Percentiles rank a stretch among this genome's conserved stretches.
phyloP scores from a whole-genome alignment of 2,113 vertebrate species.

The Phalacrocorax carbo region DNA sequence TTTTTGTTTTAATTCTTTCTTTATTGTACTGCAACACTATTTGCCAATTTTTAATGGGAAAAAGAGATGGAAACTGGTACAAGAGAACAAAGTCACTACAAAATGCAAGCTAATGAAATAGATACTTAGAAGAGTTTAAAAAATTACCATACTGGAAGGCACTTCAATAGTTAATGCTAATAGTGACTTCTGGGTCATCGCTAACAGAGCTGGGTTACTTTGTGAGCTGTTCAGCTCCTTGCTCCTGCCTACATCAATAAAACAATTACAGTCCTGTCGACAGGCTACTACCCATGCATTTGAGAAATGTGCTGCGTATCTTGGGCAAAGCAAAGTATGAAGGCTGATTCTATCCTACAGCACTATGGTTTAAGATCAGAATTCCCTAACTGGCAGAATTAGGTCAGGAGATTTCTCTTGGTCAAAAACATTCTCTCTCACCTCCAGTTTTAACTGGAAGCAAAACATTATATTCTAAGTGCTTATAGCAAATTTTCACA shows the following conservation, averaged over 20 bases:
- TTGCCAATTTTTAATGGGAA: background rate
- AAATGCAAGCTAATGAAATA: background rate
- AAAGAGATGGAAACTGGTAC: background rate
- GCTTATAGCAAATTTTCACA: constrained; percentile 16
- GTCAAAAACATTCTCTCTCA: constrained; percentile 12
- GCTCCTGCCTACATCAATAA: constrained; percentile 11
- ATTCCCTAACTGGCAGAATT: constrained; percentile 9
- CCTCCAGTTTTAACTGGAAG: constrained; percentile 29
- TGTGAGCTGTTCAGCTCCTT: background rate
- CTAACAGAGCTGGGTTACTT: background rate
- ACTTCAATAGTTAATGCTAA: background rate
- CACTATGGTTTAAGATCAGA: background rate
- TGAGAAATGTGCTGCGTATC: background rate
- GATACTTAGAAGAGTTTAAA: background rate
- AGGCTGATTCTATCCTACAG: background rate
- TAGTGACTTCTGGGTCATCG: background rate
- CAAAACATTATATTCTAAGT: constrained; percentile 39
- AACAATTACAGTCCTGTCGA: background rate
- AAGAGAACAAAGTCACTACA: background rate
- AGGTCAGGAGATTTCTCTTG: background rate
- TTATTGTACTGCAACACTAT: background rate
- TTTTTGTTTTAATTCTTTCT: background rate
- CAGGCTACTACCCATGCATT: background rate
- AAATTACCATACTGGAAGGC: background rate
- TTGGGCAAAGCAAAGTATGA: background rate